Percentiles rank a stretch among this genome's conserved stretches.
Conservation (phyloP, 2,888 invertebrate genomes). For the Onthophagus sagittarius region DNA sequence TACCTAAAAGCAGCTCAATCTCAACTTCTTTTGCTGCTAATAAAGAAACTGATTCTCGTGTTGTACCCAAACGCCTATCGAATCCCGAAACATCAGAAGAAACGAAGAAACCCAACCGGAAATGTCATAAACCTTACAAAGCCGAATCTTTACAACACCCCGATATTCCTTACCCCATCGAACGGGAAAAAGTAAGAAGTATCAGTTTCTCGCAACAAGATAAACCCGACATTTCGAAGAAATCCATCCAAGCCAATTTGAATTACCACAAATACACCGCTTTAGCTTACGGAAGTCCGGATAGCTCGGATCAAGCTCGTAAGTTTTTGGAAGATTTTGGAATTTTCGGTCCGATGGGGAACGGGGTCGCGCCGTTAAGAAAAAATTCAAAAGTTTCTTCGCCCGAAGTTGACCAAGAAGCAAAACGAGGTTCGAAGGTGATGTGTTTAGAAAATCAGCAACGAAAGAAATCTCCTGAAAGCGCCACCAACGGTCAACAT, state of each 20-base stretch:
- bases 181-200: constrained; percentile 27
- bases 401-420: constrained; percentile 32
- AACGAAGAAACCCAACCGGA: constrained; percentile 13
- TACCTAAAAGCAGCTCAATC: constrained; percentile 24
- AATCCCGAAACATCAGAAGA: constrained; percentile 30
- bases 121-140: neutral
- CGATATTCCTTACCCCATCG: constrained; percentile 44
- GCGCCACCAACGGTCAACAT: constrained; percentile 31
- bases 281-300: constrained; percentile 35
- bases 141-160: constrained; percentile 42
- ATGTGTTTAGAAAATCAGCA: constrained; percentile 31
- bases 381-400: constrained; percentile 36
- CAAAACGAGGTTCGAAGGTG: constrained; percentile 26
- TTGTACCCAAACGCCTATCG: constrained; percentile 29
- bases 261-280: constrained; percentile 41
- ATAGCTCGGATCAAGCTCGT: constrained; percentile 39
- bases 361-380: constrained; percentile 39
- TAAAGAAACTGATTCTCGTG: neutral
- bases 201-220: constrained; percentile 18
- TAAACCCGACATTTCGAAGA: constrained; percentile 21
- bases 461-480: constrained; percentile 29
- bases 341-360: constrained; percentile 44
- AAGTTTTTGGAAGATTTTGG: constrained; percentile 47
- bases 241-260: constrained; percentile 33
- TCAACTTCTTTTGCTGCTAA: neutral